phyloP scores from a whole-genome alignment of 2,113 vertebrate genomes.

The Sus scrofa region T2T-Sscrofa CM000824.6:97619001-97619500 shows the following conservation, averaged over 20 bases:
- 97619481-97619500: not conserved
- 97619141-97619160: not conserved
- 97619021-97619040: not conserved
- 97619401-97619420: not conserved
- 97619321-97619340: not conserved
- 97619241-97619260: not conserved
- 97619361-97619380: not conserved
- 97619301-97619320: not conserved
- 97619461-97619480: not conserved
- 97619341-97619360: not conserved
- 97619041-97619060: not conserved
- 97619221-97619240: not conserved
- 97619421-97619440: not conserved
- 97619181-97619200: not conserved
- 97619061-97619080: not conserved
- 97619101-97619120: not conserved
- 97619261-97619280: not conserved
- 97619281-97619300: not conserved
- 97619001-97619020: not conserved
- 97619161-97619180: not conserved
- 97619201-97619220: not conserved
- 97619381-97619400: not conserved
- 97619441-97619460: not conserved
- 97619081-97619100: not conserved
- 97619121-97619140: not conserved